Evolutionary conservation across 1,140 invertebrate genomes (phyloP).

Genomic region (Protaetia brevitarsis): DNA sequence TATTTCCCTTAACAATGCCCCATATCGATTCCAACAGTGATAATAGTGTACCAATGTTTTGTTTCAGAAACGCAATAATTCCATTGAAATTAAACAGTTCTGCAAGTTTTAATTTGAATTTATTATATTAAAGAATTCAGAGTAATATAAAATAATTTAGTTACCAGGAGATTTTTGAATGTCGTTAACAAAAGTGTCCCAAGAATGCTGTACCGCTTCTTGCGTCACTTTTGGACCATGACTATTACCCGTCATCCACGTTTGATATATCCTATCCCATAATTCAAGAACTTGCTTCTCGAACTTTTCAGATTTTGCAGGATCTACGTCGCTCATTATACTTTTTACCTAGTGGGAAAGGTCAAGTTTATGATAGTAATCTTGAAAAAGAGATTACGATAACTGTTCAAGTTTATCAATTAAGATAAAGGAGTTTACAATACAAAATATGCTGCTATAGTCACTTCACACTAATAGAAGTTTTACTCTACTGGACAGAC

Average conservation of each 20-base stretch:
- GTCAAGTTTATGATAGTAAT: too few species aligned
- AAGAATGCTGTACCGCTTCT: conserved; percentile 66
- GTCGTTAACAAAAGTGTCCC: conserved; percentile 69
- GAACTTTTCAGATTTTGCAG: conserved; percentile 75
- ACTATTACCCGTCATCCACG: conserved; percentile 74
- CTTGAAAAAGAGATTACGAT: too few species aligned
- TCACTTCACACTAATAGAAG: too few species aligned
- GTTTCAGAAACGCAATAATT: conserved; percentile 78
- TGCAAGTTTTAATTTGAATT: conserved; percentile 46
- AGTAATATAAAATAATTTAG: conserved; percentile 20
- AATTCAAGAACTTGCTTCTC: conserved; percentile 90
- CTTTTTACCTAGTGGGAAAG: conserved; percentile 61
- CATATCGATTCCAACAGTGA: conserved; percentile 91
- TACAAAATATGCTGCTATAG: too few species aligned
- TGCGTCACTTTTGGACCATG: conserved; percentile 67
- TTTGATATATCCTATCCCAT: conserved; percentile 90
- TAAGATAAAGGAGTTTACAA: not conserved
- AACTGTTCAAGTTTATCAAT: not conserved
- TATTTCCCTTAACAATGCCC: conserved; percentile 87
- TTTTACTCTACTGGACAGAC: too few species aligned
- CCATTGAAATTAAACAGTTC: conserved; percentile 72
- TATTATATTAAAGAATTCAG: not conserved
- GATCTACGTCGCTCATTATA: conserved; percentile 77
- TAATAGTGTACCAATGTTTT: conserved; percentile 88
- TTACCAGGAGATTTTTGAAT: conserved; percentile 69